Conservation (phyloP, 2,888 invertebrate species). For the Endotricha flammealis region DNA sequence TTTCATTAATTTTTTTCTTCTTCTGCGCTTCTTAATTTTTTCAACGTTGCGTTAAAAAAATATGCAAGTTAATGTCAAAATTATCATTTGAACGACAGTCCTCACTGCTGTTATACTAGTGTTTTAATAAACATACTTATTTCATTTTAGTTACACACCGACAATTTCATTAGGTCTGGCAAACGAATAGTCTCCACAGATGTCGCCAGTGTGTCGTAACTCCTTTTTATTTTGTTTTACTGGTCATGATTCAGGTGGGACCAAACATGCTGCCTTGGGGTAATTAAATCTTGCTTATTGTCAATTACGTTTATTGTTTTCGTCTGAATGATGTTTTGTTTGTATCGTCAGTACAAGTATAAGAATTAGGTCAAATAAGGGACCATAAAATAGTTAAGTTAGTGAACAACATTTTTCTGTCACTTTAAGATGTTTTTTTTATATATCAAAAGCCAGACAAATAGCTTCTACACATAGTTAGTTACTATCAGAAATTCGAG, state of each 20-base stretch:
- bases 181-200: constrained; percentile 47
- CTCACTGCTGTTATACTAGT: too few species aligned
- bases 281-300: constrained; percentile 11
- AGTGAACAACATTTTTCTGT: too few species aligned
- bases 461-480: too few species aligned
- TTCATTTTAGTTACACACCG: constrained; percentile 16
- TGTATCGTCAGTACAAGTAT: constrained; percentile 5
- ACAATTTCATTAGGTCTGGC: constrained; percentile 52
- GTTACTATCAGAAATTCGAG: too few species aligned
- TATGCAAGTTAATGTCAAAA: too few species aligned
- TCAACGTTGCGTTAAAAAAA: too few species aligned
- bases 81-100: too few species aligned
- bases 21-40: too few species aligned
- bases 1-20: too few species aligned
- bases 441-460: too few species aligned
- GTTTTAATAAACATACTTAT: too few species aligned
- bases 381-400: neutral
- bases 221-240: constrained; percentile 61
- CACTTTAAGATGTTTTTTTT: too few species aligned
- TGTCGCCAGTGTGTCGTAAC: constrained; percentile 48
- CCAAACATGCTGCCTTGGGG: constrained; percentile 8
- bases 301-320: constrained; percentile 11
- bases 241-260: constrained; percentile 26
- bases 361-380: neutral
- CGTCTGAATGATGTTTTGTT: neutral